These are phyloP conservation scores for Anadara kagoshimensis DNA, from an alignment of 1,140 invertebrate genomes.

Conservation along the genomic window DNA sequence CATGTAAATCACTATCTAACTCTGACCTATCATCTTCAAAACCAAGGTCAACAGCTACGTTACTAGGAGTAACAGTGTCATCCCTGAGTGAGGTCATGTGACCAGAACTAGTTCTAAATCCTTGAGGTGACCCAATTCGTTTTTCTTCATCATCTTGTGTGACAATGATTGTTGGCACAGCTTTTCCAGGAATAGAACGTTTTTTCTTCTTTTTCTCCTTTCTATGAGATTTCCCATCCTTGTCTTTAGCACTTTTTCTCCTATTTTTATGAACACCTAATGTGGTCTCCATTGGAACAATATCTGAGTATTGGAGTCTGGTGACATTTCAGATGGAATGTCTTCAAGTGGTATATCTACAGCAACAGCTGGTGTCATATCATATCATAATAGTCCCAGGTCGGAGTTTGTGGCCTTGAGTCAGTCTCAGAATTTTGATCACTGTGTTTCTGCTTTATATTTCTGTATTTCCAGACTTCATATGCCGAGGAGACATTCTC, in stretches of 20 bases:
- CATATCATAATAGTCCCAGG: conserved; percentile 65
- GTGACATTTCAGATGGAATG: background rate
- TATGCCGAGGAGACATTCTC: conserved; percentile 4
- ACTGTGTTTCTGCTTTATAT: conserved; percentile 6
- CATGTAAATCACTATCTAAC: background rate
- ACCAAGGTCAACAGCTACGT: conserved; percentile 30
- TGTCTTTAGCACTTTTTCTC: conserved; percentile 13
- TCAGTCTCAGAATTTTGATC: background rate
- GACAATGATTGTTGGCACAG: conserved; percentile 26
- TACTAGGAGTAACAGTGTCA: conserved; percentile 16
- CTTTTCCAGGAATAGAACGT: conserved; percentile 6
- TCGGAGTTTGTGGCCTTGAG: conserved; percentile 61
- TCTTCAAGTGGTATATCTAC: conserved; percentile 46
- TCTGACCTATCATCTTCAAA: background rate
- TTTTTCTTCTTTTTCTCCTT: conserved; percentile 10
- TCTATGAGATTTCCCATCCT: conserved; percentile 8
- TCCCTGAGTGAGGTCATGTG: background rate
- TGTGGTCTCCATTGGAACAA: conserved; percentile 49
- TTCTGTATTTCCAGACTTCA: conserved; percentile 38
- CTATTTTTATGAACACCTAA: conserved; percentile 26
- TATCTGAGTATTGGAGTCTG: conserved; percentile 31
- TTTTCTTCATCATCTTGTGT: conserved; percentile 13
- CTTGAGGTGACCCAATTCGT: background rate
- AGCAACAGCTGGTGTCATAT: conserved; percentile 4
- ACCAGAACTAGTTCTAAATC: background rate